Base-by-base conservation (phyloP, 1,140 invertebrate genomes). In the Homarus americanus region DNA sequence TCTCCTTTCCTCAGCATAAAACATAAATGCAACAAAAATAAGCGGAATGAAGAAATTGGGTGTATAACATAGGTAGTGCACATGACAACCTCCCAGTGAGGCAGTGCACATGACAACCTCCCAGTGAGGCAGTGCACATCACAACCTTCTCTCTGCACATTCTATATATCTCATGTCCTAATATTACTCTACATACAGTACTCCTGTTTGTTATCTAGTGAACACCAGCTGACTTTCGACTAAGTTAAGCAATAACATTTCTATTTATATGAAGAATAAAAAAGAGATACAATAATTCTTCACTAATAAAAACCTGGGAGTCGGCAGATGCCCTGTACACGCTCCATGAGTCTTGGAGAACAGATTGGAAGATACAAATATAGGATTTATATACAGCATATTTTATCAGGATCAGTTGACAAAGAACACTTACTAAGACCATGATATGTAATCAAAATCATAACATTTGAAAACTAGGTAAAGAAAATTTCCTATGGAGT, bases 341-440 rank as follows among this genome's bases (percentile, higher is more conserved):
- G 9, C 63, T 63, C 58, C 58, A 63, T 20, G 12, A 9, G 5
- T 32, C 32, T 5, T 44, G 73, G n/a, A 44, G 36, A 40, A 44
- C 28, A 40, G 78, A 28, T 28, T 86, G 83, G 82, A 86, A 86
- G 83, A 86, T 86, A 86, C 83, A 86, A 86, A 84, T 84, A 84
- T 84, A 84, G 66, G 83, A 73, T 58, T 12, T 86, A 86, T 86
- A n/a, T 86, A 86, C 83, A 86, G n/a, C n/a, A 86, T 84, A 2
- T 82, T 63, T 36, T 36, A n/a, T 28, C 49, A 63, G 28, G 49
- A 69, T 75, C 24, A 49, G 40, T 44, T 83, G 83, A 76, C 82
- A 44, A 85, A 73, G 34, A 36, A 76, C 83, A 53, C 49, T 36
- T 86, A 86, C 28, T 53, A 86, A 73, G 38, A 86, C 83, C 44